Evolutionary conservation across 2,113 vertebrate genomes (phyloP).

Genomic region (Diadophis punctatus): DNA sequence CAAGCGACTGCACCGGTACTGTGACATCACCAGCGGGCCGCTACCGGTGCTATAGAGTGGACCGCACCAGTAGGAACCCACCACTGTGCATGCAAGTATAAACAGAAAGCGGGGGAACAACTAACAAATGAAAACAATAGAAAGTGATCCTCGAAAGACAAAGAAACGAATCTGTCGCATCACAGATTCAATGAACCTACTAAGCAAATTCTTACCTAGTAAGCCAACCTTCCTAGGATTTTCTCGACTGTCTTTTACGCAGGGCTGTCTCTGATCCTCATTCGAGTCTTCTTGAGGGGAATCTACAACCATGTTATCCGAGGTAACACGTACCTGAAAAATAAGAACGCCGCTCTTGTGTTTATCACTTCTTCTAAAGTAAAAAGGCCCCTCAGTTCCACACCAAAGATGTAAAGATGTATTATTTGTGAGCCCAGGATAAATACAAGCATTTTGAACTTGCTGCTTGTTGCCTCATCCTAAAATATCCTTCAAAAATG

Average conservation of each 20-base stretch:
- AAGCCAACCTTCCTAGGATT: not conserved
- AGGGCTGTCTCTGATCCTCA: not conserved
- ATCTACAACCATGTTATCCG: not conserved
- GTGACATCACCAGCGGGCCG: no score
- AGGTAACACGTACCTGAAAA: not conserved
- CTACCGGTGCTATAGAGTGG: no score
- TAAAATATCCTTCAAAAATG: not conserved
- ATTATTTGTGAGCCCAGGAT: not conserved
- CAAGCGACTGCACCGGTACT: no score
- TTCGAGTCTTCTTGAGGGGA: not conserved
- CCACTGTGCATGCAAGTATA: not conserved
- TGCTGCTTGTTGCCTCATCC: not conserved
- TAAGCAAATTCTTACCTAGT: conserved; percentile 7
- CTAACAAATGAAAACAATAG: not conserved
- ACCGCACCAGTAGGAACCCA: no score
- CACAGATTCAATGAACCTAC: not conserved
- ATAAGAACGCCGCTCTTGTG: not conserved
- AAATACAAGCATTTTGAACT: not conserved
- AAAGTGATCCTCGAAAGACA: not conserved
- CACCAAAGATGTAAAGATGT: not conserved
- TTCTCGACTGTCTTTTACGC: not conserved
- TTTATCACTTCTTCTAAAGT: not conserved
- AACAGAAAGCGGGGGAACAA: not conserved
- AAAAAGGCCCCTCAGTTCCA: not conserved
- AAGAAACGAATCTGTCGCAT: not conserved